Base-by-base conservation (phyloP, 2,113 vertebrate genomes). In the Beaufortia kweichowensis region DNA sequence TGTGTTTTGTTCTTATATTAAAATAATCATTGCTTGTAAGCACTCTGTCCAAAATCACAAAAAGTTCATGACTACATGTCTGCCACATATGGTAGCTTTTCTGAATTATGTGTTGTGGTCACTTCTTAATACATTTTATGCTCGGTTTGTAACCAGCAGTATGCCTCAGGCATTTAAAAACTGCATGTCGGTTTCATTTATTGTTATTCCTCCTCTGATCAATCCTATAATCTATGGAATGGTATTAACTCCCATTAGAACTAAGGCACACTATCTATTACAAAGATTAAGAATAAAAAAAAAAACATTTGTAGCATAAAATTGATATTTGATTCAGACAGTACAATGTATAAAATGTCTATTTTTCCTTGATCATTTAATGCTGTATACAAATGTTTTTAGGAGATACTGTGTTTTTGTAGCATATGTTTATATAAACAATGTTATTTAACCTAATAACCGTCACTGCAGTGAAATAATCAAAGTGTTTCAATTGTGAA, bases 221-320 rank as follows among this genome's bases (percentile, higher is more conserved):
- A 79, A 79, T 28, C 78, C 71, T 28, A 35, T 79, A n/a, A 75
- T 79, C 31, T 75, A 75, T 26, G 78, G 71, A 50, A 48, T 75
- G 7, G 46, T 68, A 39, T 19, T 79, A 41, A 59, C 39, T n/a
- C 78, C 28, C 26, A 68, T 79, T 24, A 65, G 63, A 31, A 53
- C 19, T 23, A 75, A 35, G 23, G 46, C 15, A 33, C 63, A 33
- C 3, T 33, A 53, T 33, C 5, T 33, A 3, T 29, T 71, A 17
- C 46, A 12, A 26, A 60, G 28, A 7, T 65, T 65, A 17, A 65
- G 21, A 43, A 8, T 10, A 17, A 46, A 24, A 17, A 15, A 63
- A 17, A 26, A 53, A 1, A 8, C 48, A 46, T 17, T 46, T 46
- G 15, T 15, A 46, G 5, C 15, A 46, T 15, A 4, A 46, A 46